Percentiles rank a stretch among this genome's conserved stretches.
Evolutionary conservation across 2,797 vertebrate species (phyloP).

Genomic region (Xenopus petersii): DNA sequence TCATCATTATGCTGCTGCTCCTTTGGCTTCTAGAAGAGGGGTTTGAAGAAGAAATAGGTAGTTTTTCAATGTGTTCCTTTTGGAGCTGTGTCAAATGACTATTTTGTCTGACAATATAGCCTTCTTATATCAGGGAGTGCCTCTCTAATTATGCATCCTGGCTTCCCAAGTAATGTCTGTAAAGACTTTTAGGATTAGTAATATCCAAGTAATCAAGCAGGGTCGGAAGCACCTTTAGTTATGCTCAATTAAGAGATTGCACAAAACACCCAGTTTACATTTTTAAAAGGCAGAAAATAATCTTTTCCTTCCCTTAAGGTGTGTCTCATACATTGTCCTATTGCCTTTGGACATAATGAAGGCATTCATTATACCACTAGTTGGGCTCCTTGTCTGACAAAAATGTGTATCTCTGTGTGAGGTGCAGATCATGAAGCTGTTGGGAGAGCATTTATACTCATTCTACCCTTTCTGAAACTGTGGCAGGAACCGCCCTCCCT

Average conservation of each 20-base stretch:
- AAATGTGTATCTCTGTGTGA: too few relatives aligned
- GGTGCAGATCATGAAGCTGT: too few relatives aligned
- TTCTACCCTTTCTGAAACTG: too few relatives aligned
- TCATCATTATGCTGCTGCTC: conserved; percentile 37
- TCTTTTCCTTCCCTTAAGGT: too few relatives aligned
- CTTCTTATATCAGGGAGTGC: conserved; percentile 44
- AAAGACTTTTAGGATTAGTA: conserved; percentile 35
- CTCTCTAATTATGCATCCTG: conserved; percentile 35
- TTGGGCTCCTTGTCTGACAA: too few relatives aligned
- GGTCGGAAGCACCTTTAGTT: conserved; percentile 39
- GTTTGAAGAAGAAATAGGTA: conserved; percentile 22
- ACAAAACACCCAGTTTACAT: background rate
- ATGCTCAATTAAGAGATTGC: conserved; percentile 29
- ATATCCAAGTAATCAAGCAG: conserved; percentile 40
- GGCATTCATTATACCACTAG: too few relatives aligned
- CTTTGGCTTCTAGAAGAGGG: conserved; percentile 18
- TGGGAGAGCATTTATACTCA: too few relatives aligned
- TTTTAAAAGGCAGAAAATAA: too few relatives aligned
- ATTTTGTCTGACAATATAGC: conserved; percentile 42
- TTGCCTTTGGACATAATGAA: too few relatives aligned
- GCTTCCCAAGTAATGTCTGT: conserved; percentile 30
- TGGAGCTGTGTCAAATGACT: conserved; percentile 29
- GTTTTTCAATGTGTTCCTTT: conserved; percentile 43
- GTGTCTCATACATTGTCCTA: too few relatives aligned
- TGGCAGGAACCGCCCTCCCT: too few relatives aligned